phyloP scores from a whole-genome alignment of 1,140 invertebrate species.

The Hypothenemus hampei region DNA sequence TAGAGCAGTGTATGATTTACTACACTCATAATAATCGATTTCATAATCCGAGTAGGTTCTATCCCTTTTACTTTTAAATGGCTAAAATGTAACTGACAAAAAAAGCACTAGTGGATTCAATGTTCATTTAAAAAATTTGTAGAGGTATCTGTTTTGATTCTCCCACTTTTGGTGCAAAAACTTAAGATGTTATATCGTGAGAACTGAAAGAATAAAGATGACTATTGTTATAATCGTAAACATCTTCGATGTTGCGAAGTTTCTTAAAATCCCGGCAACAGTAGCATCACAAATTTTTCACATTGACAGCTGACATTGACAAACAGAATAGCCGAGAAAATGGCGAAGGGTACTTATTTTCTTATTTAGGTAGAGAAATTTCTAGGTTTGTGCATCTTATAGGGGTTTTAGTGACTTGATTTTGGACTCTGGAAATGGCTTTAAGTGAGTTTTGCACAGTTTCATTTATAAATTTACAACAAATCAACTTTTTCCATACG shows the following conservation, averaged over 20 bases:
- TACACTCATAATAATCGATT: neutral
- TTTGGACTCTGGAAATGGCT: slow-evolving; percentile 14
- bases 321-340: slow-evolving; percentile 11
- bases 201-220: neutral
- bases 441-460: slow-evolving; percentile 25
- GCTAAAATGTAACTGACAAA: too few species aligned
- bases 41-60: neutral
- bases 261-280: neutral
- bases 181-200: too few species aligned
- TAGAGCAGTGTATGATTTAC: neutral
- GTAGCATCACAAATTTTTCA: neutral
- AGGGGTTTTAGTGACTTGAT: slow-evolving; percentile 17
- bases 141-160: too few species aligned
- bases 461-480: slow-evolving; percentile 27
- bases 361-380: slow-evolving; percentile 3
- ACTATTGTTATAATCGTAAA: neutral
- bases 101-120: neutral
- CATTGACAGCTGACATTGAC: neutral
- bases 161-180: too few species aligned
- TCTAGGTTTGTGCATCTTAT: slow-evolving; percentile 4
- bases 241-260: neutral
- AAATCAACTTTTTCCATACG: neutral
- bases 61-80: neutral
- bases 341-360: slow-evolving; percentile 16
- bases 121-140: neutral